Base-by-base conservation (phyloP, 2,113 vertebrate genomes). In the Anarhynchus alexandrinus region DNA sequence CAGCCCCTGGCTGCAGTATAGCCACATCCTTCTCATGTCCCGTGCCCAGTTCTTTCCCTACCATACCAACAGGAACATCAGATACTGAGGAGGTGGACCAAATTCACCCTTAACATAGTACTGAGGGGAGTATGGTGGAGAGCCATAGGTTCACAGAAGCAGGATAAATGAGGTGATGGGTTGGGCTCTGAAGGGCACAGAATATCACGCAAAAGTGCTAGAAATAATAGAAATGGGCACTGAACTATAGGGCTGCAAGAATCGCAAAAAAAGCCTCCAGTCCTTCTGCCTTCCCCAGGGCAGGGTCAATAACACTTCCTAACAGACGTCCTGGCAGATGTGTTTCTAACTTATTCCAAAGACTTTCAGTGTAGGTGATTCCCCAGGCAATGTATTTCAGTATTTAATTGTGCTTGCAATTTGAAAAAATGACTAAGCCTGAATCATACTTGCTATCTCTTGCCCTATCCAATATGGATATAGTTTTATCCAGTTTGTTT, bases 1-100 rank as follows among this genome's bases (percentile, higher is more conserved):
- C 27, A 66, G 30, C 12, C 21, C n/a, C 49, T 54, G 30, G 25
- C 34, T 25, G 27, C 32, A 34, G 12, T 25, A 23, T 91, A 76
- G 25, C 5, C 1, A 3, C 2, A 3, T 61, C 11, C 13, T 80
- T 42, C 11, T 72, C 38, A 6, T 29, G 1, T 66, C 12, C 29
- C 40, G 19, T 58, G 23, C 26, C 55, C 27, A 14, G 11, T 69
- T 78, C 59, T 58, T 77, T 62, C 15, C 15, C 12, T 69, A 3
- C 40, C 36, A 11, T 54, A 36, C 6, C 12, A 55, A 16, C 18
- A 57, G 17, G 5, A 19, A 13, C 70, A 10, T 58, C 4, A 4
- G 29, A 45, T 36, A 42, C n/a, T 12, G 22, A 72, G 54, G 36
- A 76, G 25, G 9, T 38, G 10, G 55, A 55, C 29, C 21, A 32